Conservation (phyloP, 2,113 vertebrate genomes). For the Myotis brandtii region DNA sequence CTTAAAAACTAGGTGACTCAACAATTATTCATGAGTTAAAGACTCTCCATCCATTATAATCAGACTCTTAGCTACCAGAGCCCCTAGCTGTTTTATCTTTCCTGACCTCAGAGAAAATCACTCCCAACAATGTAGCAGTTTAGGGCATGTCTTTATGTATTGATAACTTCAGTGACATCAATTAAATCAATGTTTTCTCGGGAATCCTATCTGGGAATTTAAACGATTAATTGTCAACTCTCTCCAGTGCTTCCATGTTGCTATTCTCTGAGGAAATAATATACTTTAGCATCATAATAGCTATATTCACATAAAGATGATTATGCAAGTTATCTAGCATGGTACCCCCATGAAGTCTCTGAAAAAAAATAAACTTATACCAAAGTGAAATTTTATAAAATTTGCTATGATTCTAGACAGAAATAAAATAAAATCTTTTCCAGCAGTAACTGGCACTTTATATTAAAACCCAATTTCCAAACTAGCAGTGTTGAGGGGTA, state of each 20-base stretch:
- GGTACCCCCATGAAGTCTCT: neutral
- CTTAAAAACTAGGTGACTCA: constrained; percentile 10
- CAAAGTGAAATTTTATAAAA: neutral
- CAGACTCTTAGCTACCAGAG: neutral
- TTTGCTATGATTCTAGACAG: neutral
- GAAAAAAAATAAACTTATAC: neutral
- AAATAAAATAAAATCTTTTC: constrained; percentile 4
- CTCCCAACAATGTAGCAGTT: neutral
- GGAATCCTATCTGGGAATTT: neutral
- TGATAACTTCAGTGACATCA: neutral
- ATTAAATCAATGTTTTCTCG: neutral
- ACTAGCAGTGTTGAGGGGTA: neutral
- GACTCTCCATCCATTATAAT: neutral
- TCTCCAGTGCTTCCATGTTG: neutral
- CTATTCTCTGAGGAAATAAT: neutral
- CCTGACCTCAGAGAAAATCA: neutral
- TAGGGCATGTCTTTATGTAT: neutral
- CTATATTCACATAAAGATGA: neutral
- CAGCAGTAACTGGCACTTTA: neutral
- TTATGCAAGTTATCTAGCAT: constrained; percentile 7
- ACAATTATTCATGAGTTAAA: neutral
- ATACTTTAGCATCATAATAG: neutral
- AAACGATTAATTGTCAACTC: neutral
- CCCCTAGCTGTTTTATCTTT: neutral
- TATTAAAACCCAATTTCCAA: constrained; percentile 25